Percentiles rank a stretch among this genome's conserved stretches.
These are phyloP conservation scores for Sinopyrophorus schimmeli DNA, from an alignment of 2,888 invertebrate species.

Conservation along the genomic window DNA sequence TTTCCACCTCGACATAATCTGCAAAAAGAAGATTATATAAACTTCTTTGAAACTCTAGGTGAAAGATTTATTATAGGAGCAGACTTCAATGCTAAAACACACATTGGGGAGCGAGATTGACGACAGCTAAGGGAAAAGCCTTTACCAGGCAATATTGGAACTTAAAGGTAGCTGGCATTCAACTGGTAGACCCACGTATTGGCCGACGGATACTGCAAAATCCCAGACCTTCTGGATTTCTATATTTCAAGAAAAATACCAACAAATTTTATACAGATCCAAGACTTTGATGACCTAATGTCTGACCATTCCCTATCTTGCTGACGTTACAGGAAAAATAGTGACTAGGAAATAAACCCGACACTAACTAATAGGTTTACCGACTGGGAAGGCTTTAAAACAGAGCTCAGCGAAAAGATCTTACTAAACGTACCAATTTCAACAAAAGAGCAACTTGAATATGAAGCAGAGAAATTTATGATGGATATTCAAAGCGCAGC, in stretches of 20 bases:
- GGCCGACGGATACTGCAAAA: constrained; percentile 13
- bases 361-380: constrained; percentile 11
- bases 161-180: no score
- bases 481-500: constrained; percentile 6
- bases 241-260: constrained; percentile 15
- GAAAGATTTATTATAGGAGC: constrained; percentile 1
- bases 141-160: no score
- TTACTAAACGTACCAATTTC: no score
- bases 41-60: constrained; percentile 1
- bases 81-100: constrained; percentile 1
- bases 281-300: constrained; percentile 10
- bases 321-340: no score
- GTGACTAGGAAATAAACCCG: no score
- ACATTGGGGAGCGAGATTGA: background rate
- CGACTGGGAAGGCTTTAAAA: constrained; percentile 9
- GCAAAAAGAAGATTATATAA: constrained; percentile 11
- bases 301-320: constrained; percentile 13
- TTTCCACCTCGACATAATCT: constrained; percentile 13
- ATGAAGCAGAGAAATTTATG: constrained; percentile 13
- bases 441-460: constrained; percentile 8
- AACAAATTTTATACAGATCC: constrained; percentile 11
- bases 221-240: constrained; percentile 15
- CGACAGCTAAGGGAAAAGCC: constrained; percentile 1
- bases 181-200: constrained; percentile 13
- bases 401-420: constrained; percentile 13